A percentile compares a stretch with the other conserved stretches of the same genome.
These are phyloP conservation scores for Drosophila siamana DNA, from an alignment of 2,888 invertebrate genomes.

Conservation along the genomic window DNA sequence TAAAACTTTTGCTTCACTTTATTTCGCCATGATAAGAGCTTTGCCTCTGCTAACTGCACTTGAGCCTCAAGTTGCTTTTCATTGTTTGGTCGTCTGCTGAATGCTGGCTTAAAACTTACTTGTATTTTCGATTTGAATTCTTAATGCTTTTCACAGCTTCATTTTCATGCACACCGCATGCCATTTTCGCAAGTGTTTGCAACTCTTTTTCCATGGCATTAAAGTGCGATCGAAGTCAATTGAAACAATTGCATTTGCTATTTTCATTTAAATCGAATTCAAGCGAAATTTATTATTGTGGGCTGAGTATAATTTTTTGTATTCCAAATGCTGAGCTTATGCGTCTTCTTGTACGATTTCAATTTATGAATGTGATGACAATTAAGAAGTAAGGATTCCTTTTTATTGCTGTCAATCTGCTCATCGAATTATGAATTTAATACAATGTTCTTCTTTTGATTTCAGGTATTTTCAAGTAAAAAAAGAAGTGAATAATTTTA, in stretches of 20 bases:
- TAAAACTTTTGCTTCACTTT: slow-evolving; percentile 69
- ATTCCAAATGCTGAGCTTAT: too few relatives aligned
- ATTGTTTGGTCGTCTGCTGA: slow-evolving; percentile 56
- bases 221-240: slow-evolving; percentile 11
- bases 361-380: too few relatives aligned
- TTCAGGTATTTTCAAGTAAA: background rate
- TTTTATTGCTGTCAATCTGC: background rate
- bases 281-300: too few relatives aligned
- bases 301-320: too few relatives aligned
- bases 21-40: slow-evolving; percentile 70
- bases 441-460: background rate
- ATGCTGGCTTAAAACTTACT: slow-evolving; percentile 62
- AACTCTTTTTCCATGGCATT: slow-evolving; percentile 5
- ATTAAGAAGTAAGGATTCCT: too few relatives aligned
- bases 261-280: too few relatives aligned
- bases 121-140: slow-evolving; percentile 58
- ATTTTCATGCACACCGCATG: slow-evolving; percentile 3
- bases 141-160: slow-evolving; percentile 34
- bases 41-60: slow-evolving; percentile 52
- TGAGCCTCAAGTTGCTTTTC: slow-evolving; percentile 55
- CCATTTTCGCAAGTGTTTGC: slow-evolving; percentile 10
- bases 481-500: background rate
- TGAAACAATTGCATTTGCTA: slow-evolving; percentile 4
- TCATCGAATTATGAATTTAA: background rate
- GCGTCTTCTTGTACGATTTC: too few relatives aligned